A percentile compares a stretch with the other conserved stretches of the same genome.
Conservation (phyloP, 1,140 invertebrate species). For the Pantala flavescens region DNA sequence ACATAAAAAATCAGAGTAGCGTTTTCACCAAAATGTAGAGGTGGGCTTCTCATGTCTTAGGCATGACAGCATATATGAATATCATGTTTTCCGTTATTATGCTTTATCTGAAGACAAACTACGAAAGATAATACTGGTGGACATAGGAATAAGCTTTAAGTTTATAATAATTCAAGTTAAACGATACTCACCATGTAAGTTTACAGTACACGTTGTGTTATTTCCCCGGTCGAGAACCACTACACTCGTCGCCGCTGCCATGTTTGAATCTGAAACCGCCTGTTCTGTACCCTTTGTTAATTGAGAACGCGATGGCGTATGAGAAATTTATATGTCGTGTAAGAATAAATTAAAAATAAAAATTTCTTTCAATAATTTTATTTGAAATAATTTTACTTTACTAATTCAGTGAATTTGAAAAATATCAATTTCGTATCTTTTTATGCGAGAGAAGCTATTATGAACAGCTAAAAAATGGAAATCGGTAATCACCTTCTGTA, state of each 20-base stretch:
- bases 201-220: constrained; percentile 89
- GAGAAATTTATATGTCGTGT: not conserved
- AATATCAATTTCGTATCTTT: too few relatives aligned
- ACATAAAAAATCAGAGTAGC: constrained; percentile 19
- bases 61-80: not conserved
- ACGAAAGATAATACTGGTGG: not conserved
- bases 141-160: not conserved
- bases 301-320: not conserved
- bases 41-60: not conserved
- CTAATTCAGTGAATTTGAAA: too few relatives aligned
- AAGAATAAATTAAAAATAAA: constrained; percentile 12
- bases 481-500: too few relatives aligned
- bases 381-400: too few relatives aligned
- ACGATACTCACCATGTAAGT: constrained; percentile 72
- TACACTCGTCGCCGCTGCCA: constrained; percentile 81
- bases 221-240: constrained; percentile 86
- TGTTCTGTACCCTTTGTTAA: constrained; percentile 19
- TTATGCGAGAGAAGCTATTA: too few relatives aligned
- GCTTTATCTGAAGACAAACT: constrained; percentile 1
- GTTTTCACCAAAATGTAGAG: constrained; percentile 15
- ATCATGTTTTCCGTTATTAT: not conserved
- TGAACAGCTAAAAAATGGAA: too few relatives aligned
- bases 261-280: constrained; percentile 38
- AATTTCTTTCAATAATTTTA: too few relatives aligned
- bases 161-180: not conserved